phyloP scores from a whole-genome alignment of 2,113 vertebrate species.

The Apteryx owenii region DNA sequence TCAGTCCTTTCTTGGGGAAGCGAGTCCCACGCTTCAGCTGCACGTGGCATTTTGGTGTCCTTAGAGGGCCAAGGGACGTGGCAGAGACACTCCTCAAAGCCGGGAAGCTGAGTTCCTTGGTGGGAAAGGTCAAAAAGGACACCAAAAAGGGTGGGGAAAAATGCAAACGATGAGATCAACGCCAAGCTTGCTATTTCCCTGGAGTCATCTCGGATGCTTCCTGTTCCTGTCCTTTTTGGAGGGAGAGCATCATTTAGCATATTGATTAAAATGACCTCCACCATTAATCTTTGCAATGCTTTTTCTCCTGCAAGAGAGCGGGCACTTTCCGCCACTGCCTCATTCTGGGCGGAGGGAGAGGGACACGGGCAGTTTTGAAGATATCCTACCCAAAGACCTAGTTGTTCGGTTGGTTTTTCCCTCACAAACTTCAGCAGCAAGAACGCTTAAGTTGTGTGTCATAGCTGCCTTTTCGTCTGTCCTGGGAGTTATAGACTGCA shows the following conservation, averaged over 20 bases:
- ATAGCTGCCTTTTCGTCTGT: constrained; percentile 76
- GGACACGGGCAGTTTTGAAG: constrained; percentile 59
- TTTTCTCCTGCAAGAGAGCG: background rate
- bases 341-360: background rate
- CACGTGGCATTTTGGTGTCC: background rate
- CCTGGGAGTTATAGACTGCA: constrained; percentile 78
- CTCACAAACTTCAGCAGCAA: constrained; percentile 59
- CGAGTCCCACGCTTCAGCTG: background rate
- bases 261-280: constrained; percentile 66
- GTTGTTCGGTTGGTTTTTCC: constrained; percentile 63
- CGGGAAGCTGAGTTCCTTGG: background rate
- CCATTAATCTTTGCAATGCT: constrained; percentile 45
- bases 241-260: background rate
- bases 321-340: constrained; percentile 35
- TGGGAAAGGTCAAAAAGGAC: constrained; percentile 41
- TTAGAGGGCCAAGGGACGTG: background rate
- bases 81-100: background rate
- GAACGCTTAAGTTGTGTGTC: constrained; percentile 75
- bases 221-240: constrained; percentile 2
- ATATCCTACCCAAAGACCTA: constrained; percentile 38
- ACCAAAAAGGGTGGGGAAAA: background rate
- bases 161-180: constrained; percentile 33
- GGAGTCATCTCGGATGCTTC: constrained; percentile 35
- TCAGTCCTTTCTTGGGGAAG: background rate
- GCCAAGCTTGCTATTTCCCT: background rate